These are phyloP conservation scores for Hepsetus odoe DNA, from an alignment of 2,113 vertebrate species.

Conservation along the genomic window DNA sequence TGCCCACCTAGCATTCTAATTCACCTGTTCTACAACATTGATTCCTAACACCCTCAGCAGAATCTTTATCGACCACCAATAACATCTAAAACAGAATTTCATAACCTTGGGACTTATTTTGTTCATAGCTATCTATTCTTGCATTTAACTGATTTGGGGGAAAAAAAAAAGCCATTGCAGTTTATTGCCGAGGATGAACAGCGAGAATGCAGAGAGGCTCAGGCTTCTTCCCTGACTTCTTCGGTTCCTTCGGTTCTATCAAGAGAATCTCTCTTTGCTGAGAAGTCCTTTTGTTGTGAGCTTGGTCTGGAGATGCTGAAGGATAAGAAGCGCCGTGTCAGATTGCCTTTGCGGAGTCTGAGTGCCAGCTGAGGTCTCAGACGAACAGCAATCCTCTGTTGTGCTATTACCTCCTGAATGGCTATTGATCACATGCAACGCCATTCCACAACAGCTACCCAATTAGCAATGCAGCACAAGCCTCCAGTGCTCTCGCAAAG, in stretches of 20 bases:
- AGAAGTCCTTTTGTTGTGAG: not conserved
- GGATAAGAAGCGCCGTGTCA: conserved; percentile 4
- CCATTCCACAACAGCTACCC: conserved; percentile 28
- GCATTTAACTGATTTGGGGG: conserved; percentile 16
- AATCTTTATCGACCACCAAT: not conserved
- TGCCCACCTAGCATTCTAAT: conserved; percentile 31
- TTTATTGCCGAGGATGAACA: not conserved
- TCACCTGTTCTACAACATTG: conserved; percentile 23
- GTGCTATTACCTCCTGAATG: conserved; percentile 56
- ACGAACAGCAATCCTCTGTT: conserved; percentile 35
- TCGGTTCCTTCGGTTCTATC: not conserved
- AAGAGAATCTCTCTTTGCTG: not conserved
- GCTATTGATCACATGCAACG: conserved; percentile 57
- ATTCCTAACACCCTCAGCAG: conserved; percentile 28
- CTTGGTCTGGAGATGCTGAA: not conserved
- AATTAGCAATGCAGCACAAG: conserved; percentile 53
- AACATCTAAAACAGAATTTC: not conserved
- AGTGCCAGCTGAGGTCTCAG: conserved; percentile 11
- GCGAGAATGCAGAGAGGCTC: not conserved
- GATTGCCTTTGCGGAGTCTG: not conserved
- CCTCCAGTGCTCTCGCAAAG: not conserved
- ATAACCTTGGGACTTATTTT: not conserved
- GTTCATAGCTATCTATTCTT: not conserved
- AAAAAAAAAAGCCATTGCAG: not conserved
- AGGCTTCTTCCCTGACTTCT: not conserved